Percentiles rank a stretch among this genome's conserved stretches.
phyloP scores from a whole-genome alignment of 2,113 vertebrate genomes.

The Toxotes jaculatrix region DNA sequence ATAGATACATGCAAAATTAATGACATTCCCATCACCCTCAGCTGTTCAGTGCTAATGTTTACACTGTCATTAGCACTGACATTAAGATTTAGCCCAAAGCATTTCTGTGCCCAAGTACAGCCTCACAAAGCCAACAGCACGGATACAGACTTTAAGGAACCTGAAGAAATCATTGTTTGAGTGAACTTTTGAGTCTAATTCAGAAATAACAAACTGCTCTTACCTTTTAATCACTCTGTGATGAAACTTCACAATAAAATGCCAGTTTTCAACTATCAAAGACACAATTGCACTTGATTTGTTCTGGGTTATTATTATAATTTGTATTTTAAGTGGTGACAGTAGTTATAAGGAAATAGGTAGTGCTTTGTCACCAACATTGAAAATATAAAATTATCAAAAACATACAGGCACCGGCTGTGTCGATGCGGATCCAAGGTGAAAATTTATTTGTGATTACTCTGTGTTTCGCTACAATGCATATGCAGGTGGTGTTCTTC shows the following conservation, averaged over 20 bases:
- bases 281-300: background rate
- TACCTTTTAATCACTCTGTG: background rate
- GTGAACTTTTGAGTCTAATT: background rate
- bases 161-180: too few species aligned
- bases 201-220: background rate
- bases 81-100: too few species aligned
- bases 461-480: conserved; percentile 16
- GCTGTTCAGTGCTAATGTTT: background rate
- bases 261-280: conserved; percentile 8
- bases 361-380: conserved; percentile 7
- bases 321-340: conserved; percentile 2
- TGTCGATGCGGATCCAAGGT: conserved; percentile 5
- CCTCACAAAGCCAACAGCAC: too few species aligned
- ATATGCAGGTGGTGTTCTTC: conserved; percentile 39
- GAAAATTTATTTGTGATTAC: conserved; percentile 4
- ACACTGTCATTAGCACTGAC: background rate
- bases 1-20: background rate
- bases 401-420: background rate
- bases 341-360: background rate
- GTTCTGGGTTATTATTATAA: background rate
- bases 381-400: conserved; percentile 23
- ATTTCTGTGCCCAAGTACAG: too few species aligned
- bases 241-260: background rate
- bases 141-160: too few species aligned
- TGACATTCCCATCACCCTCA: background rate